Base-by-base conservation (phyloP, 2,888 invertebrate genomes). In the Rosalia funebris region DNA sequence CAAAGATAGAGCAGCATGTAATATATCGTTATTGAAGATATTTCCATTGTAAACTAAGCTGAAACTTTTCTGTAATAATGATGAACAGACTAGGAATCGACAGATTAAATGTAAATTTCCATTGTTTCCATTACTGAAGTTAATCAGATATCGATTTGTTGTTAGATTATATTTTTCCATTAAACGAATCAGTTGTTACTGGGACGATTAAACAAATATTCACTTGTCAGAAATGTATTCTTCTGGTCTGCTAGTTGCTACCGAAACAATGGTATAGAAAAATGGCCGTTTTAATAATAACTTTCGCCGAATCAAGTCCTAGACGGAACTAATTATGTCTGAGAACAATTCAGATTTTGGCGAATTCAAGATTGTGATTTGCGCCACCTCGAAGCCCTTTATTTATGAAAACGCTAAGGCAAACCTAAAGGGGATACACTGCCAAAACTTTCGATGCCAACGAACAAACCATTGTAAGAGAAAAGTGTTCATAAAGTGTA, bases 401-500 rank as follows among this genome's bases (percentile, higher is more conserved):
- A 37, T 50, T 10, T 39, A 39, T 17, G 14, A 17, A 37, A 48
- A 48, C 19, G 15, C 17, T 32, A 48, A 48, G n/a, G 19, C 48
- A 19, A 12, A 4, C 11, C 10, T 17, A 45, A 15, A 47, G n/a
- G 36, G 36, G 20, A n/a, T 3, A 15, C 17, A 17, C 17, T 41
- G 1, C 42, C 19, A 25, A 34, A 44, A 25, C 20, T 44, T 44
- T 39, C 36, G 25, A 19, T n/a, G 25, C 10, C 12, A 50, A 15
- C 39, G 20, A 25, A 15, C 36, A 36, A 39, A 15, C 39, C 50
- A 15, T 31, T 17, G 15, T 31, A 15, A 25, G 36, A 25, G 37
- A 19, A 50, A 34, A 50, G 50, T 50, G 25, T 34, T 48, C 34
- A 48, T 48, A 19, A 48, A 48, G 34, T 50, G 39, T 50, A 48